A percentile compares a stretch with the other conserved stretches of the same genome.
These are phyloP conservation scores for Ischnus inquisitorius DNA, from an alignment of 2,888 invertebrate species.

Conservation along the genomic window DNA sequence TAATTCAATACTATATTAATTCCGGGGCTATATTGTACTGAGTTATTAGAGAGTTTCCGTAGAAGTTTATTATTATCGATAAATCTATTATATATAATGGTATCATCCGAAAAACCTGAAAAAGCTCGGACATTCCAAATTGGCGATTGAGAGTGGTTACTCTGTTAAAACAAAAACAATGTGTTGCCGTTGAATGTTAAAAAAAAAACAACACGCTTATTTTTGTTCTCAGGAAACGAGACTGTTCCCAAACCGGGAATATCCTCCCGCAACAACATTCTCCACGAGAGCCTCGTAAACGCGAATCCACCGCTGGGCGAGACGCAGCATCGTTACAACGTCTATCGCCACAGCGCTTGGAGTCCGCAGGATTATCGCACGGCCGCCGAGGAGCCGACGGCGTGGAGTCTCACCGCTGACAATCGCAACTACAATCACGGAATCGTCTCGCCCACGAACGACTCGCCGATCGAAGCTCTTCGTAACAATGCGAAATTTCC, in stretches of 20 bases:
- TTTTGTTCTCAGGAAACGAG: constrained; percentile 72
- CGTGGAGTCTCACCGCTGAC: constrained; percentile 40
- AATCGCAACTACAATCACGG: constrained; percentile 74
- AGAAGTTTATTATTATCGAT: not conserved
- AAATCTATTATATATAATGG: too few species aligned
- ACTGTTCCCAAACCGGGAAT: constrained; percentile 70
- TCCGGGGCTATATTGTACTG: not conserved
- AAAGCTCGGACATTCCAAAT: too few species aligned
- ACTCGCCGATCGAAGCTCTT: constrained; percentile 75
- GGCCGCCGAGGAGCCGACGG: constrained; percentile 48
- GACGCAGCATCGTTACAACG: constrained; percentile 46
- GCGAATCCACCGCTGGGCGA: constrained; percentile 80
- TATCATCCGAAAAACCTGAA: too few species aligned
- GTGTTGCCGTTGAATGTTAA: not conserved
- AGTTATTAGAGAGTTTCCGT: too few species aligned
- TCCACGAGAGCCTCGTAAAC: constrained; percentile 81
- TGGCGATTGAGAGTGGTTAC: too few species aligned
- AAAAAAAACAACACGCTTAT: not conserved
- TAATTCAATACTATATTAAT: too few species aligned
- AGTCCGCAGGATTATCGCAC: constrained; percentile 58
- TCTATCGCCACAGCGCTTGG: constrained; percentile 56
- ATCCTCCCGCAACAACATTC: constrained; percentile 72
- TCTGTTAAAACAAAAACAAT: not conserved
- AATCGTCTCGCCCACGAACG: constrained; percentile 70
- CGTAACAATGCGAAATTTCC: constrained; percentile 74